Evolutionary conservation across 1,140 invertebrate genomes (phyloP).

Genomic region (Neodiprion virginianus): DNA sequence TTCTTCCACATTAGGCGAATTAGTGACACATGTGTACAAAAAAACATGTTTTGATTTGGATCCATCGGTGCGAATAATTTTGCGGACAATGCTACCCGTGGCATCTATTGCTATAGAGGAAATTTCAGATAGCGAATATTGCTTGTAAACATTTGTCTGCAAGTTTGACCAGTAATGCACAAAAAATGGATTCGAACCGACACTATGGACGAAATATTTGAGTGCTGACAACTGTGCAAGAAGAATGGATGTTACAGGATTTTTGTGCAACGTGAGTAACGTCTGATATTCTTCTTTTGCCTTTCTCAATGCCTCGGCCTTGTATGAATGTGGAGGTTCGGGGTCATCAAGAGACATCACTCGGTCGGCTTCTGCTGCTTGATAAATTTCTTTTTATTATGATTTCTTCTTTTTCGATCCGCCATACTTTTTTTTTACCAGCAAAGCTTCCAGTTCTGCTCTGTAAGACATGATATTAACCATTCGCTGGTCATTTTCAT

Average conservation of each 20-base stretch:
- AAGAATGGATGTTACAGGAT: constrained; percentile 25
- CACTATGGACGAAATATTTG: constrained; percentile 21
- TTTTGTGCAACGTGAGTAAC: constrained; percentile 19
- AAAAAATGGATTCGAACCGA: constrained; percentile 21
- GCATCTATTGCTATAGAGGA: constrained; percentile 22
- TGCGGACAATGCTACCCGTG: constrained; percentile 17
- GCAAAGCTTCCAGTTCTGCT: no score
- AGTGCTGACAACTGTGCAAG: constrained; percentile 17
- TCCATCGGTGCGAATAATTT: constrained; percentile 13
- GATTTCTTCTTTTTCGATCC: no score
- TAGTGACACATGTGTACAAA: constrained; percentile 18
- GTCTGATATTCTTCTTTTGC: constrained; percentile 20
- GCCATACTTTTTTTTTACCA: no score
- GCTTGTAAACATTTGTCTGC: constrained; percentile 18
- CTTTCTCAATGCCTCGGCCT: constrained; percentile 15
- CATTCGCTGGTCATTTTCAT: no score
- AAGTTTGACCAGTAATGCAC: constrained; percentile 28
- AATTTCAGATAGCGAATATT: constrained; percentile 12
- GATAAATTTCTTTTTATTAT: constrained; percentile 8
- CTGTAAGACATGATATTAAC: no score
- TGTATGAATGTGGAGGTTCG: constrained; percentile 20
- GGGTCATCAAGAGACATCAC: constrained; percentile 20
- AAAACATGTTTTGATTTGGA: constrained; percentile 9
- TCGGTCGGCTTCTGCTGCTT: constrained; percentile 15
- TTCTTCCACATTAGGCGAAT: background rate